Conservation (phyloP, 2,113 vertebrate genomes). For the Tichodroma muraria region DNA sequence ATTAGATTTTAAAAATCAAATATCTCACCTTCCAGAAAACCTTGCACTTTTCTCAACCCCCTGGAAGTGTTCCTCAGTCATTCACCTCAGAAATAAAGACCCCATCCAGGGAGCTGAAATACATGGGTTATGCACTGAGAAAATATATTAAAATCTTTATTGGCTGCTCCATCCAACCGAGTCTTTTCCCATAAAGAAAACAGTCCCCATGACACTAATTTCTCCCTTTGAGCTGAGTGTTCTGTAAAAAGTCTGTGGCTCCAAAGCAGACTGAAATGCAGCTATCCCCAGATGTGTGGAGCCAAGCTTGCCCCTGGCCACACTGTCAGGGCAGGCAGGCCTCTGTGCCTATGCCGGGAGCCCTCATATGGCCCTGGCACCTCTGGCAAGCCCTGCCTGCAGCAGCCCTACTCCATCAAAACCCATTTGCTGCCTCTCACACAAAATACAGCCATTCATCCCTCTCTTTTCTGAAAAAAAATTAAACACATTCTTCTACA, state of each 20-base stretch:
- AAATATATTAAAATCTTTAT: constrained; percentile 56
- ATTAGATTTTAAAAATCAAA: not conserved
- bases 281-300: constrained; percentile 31
- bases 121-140: constrained; percentile 7
- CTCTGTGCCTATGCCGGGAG: constrained; percentile 10
- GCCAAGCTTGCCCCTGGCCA: not conserved
- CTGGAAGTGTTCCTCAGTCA: not conserved
- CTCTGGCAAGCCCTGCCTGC: constrained; percentile 40
- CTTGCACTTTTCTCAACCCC: not conserved
- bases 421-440: not conserved
- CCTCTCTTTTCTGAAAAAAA: not conserved
- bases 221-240: constrained; percentile 37
- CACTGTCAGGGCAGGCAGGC: constrained; percentile 4
- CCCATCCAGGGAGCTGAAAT: not conserved
- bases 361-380: constrained; percentile 16
- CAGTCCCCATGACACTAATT: constrained; percentile 60
- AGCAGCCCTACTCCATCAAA: not conserved
- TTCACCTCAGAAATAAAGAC: constrained; percentile 13
- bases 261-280: constrained; percentile 46
- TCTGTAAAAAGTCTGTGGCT: constrained; percentile 41
- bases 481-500: not conserved
- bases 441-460: not conserved
- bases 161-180: constrained; percentile 49
- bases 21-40: not conserved
- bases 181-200: constrained; percentile 63